Conservation (phyloP, 2,797 vertebrate species). For the Myotis findleyi region DNA sequence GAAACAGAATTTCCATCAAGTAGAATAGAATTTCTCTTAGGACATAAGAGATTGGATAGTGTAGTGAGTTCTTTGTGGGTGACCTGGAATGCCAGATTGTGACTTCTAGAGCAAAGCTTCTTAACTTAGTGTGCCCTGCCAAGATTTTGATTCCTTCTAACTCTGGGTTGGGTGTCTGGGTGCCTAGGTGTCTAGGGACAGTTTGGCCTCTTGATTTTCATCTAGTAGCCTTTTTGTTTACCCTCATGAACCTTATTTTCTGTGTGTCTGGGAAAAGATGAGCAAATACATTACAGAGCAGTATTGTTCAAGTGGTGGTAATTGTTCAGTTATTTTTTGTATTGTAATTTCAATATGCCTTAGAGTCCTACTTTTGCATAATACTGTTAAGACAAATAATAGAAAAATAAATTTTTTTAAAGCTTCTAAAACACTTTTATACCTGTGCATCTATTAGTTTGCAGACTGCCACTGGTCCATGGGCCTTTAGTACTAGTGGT, state of each 20-base stretch:
- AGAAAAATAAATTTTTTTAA: background rate
- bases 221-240: background rate
- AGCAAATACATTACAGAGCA: background rate
- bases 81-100: background rate
- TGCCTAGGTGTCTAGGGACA: background rate
- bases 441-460: background rate
- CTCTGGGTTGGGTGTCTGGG: background rate
- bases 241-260: background rate
- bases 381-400: background rate
- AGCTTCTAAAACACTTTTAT: background rate
- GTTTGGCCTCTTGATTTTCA: background rate
- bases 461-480: background rate
- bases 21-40: background rate
- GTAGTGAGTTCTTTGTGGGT: background rate
- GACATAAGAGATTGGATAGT: background rate
- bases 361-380: background rate
- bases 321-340: background rate
- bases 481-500: background rate
- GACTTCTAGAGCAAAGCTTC: background rate
- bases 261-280: background rate
- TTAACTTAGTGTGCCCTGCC: background rate
- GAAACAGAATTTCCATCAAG: background rate
- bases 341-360: background rate
- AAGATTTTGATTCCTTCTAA: background rate
- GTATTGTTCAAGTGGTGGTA: background rate